Percentiles rank a stretch among this genome's conserved stretches.
phyloP scores from a whole-genome alignment of 1,140 invertebrate species.

The Drosophila lacteicornis region DNA sequence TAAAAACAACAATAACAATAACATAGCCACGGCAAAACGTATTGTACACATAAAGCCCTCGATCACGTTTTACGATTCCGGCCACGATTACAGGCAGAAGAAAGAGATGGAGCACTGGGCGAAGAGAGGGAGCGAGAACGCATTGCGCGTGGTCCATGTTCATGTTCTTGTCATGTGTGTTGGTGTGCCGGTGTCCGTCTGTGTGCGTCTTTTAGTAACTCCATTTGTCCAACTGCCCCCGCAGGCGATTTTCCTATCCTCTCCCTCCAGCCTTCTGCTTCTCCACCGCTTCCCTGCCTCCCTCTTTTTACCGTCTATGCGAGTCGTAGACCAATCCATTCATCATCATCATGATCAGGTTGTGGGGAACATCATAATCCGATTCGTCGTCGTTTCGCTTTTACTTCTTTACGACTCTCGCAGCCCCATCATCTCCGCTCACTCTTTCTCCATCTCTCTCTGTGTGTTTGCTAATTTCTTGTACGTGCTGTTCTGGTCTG shows the following conservation, averaged over 20 bases:
- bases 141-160: slow-evolving; percentile 78
- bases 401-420: slow-evolving; percentile 58
- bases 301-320: slow-evolving; percentile 1
- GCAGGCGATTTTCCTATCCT: slow-evolving; percentile 34
- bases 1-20: slow-evolving; percentile 40
- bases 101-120: slow-evolving; percentile 25
- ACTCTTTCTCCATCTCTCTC: slow-evolving; percentile 12
- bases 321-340: slow-evolving; percentile 57
- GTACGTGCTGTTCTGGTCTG: slow-evolving; percentile 79
- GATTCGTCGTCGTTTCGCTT: slow-evolving; percentile 68
- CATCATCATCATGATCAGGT: slow-evolving; percentile 73
- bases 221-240: slow-evolving; percentile 74
- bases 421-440: slow-evolving; percentile 3
- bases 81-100: slow-evolving; percentile 67
- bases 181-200: slow-evolving; percentile 31
- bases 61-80: slow-evolving; percentile 81
- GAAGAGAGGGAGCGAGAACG: slow-evolving; percentile 37
- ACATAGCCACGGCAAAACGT: slow-evolving; percentile 62
- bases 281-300: not conserved
- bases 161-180: slow-evolving; percentile 48
- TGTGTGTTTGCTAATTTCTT: slow-evolving; percentile 78
- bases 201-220: slow-evolving; percentile 51
- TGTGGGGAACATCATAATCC: slow-evolving; percentile 61
- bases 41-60: slow-evolving; percentile 77
- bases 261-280: not conserved